A percentile compares a stretch with the other conserved stretches of the same genome.
Conservation (phyloP, 53 echinoderm and acorn worm species). For the Zoroaster sp. region DNA sequence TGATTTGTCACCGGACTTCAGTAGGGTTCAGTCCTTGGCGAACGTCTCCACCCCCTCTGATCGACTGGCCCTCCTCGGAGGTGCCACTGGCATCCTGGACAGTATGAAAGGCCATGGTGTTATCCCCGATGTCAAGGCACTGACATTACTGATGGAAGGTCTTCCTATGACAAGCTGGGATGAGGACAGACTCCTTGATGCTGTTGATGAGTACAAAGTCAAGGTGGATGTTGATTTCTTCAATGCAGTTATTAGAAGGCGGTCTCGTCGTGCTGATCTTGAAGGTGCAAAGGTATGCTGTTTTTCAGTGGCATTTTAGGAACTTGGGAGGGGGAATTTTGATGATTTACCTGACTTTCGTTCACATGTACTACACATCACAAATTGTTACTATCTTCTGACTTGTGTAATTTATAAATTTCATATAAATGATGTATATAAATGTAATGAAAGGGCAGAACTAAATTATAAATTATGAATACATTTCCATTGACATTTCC, state of each 20-base stretch:
- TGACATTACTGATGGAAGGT: slow-evolving; percentile 71
- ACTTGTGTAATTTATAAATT: too few relatives aligned
- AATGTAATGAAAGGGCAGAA: neutral
- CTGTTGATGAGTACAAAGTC: slow-evolving; percentile 57
- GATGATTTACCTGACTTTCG: too few relatives aligned
- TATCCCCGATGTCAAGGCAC: slow-evolving; percentile 75
- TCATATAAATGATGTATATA: too few relatives aligned
- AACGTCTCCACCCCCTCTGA: slow-evolving; percentile 46
- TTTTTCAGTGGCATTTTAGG: too few relatives aligned
- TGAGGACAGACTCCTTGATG: slow-evolving; percentile 69
- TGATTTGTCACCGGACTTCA: slow-evolving; percentile 57
- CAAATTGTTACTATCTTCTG: too few relatives aligned
- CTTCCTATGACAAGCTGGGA: slow-evolving; percentile 67
- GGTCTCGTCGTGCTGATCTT: slow-evolving; percentile 72
- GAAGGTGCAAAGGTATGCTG: slow-evolving; percentile 75
- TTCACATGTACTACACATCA: too few relatives aligned
- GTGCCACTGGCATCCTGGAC: slow-evolving; percentile 60
- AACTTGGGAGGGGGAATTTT: too few relatives aligned
- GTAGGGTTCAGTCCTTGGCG: slow-evolving; percentile 63
- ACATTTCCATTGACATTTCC: neutral
- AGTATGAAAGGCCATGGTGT: slow-evolving; percentile 64
- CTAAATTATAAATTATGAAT: too few relatives aligned
- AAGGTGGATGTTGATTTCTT: slow-evolving; percentile 86
- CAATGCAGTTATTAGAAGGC: slow-evolving; percentile 76
- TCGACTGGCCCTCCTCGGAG: slow-evolving; percentile 77